Conservation (phyloP, 1,140 invertebrate species). For the Ooceraea biroi region DNA sequence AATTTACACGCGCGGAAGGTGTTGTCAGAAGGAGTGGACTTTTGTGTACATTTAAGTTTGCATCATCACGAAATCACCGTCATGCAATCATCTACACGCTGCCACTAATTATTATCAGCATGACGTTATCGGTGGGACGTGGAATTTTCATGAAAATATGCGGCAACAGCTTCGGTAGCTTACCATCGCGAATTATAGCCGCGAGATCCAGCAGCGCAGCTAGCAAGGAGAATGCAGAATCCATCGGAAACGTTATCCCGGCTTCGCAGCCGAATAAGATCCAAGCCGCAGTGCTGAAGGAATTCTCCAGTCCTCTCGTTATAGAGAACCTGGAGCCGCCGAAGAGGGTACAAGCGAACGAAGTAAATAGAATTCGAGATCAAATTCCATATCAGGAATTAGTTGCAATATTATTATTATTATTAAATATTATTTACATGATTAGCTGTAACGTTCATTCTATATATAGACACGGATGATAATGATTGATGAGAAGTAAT, state of each 20-base stretch:
- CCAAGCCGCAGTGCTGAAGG: constrained; percentile 85
- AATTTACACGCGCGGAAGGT: too few relatives aligned
- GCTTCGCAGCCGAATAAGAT: constrained; percentile 71
- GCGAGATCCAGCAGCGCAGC: constrained; percentile 63
- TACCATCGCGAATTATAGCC: constrained; percentile 33
- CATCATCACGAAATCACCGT: too few relatives aligned
- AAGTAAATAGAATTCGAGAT: constrained; percentile 77
- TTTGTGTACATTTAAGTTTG: too few relatives aligned
- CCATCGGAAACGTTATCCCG: constrained; percentile 44
- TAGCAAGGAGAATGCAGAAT: constrained; percentile 47
- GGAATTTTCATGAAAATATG: constrained; percentile 67
- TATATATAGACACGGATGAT: not conserved
- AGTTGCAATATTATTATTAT: too few relatives aligned
- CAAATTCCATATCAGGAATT: not conserved
- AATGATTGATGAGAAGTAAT: not conserved
- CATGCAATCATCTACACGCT: not conserved
- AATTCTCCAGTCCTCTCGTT: constrained; percentile 83
- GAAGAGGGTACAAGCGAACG: constrained; percentile 78
- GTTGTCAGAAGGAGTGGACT: too few relatives aligned
- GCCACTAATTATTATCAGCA: constrained; percentile 25
- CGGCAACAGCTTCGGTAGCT: constrained; percentile 53
- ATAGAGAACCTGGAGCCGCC: constrained; percentile 82
- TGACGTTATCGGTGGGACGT: constrained; percentile 67
- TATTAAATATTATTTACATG: constrained; percentile 12
- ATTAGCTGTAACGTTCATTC: constrained; percentile 18